These are phyloP conservation scores for Neotoxoptera formosana DNA, from an alignment of 1,140 invertebrate genomes.

Conservation along the genomic window DNA sequence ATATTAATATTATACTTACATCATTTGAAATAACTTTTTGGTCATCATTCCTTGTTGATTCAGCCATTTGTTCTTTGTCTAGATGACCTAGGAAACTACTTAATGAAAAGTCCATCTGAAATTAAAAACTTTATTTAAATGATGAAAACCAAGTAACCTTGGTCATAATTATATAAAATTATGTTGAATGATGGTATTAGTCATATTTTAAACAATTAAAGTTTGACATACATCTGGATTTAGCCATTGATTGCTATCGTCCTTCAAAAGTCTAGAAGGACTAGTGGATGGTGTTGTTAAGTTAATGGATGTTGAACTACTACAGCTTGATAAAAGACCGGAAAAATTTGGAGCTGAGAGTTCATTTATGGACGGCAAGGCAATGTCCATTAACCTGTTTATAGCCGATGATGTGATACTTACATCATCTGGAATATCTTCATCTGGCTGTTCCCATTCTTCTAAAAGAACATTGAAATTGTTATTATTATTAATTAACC, in stretches of 20 bases:
- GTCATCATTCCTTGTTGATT: conserved; percentile 55
- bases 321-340: conserved; percentile 40
- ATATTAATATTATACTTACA: conserved; percentile 62
- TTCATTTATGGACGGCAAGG: conserved; percentile 10
- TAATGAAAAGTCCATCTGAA: conserved; percentile 77
- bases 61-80: conserved; percentile 71
- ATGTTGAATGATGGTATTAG: not conserved
- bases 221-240: conserved; percentile 68
- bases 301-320: conserved; percentile 23
- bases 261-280: conserved; percentile 78
- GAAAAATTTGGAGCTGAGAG: conserved; percentile 22
- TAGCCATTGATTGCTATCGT: conserved; percentile 77
- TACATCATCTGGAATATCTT: conserved; percentile 53
- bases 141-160: not conserved
- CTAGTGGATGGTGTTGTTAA: conserved; percentile 65
- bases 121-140: conserved; percentile 5
- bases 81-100: conserved; percentile 81
- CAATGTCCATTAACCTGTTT: conserved; percentile 45
- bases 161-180: not conserved
- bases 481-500: no score
- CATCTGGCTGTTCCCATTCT: not conserved
- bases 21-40: conserved; percentile 56
- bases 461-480: not conserved
- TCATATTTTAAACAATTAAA: not conserved
- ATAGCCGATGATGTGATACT: conserved; percentile 52